Base-by-base conservation (phyloP, 2,113 vertebrate species). In the Colaptes auratus region DNA sequence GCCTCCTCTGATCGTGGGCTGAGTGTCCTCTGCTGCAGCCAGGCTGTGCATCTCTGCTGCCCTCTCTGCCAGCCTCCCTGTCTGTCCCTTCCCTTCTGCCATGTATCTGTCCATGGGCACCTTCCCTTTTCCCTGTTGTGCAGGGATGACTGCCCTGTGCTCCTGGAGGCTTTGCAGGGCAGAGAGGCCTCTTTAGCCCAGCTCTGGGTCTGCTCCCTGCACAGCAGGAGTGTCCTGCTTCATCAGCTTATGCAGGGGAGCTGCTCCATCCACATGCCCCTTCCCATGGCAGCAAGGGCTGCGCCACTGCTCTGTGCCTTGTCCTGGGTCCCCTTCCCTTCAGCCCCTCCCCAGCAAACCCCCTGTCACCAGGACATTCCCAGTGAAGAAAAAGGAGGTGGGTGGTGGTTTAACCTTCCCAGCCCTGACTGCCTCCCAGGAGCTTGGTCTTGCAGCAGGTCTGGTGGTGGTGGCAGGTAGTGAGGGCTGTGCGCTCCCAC, bases 1-100 rank as follows among this genome's bases (percentile, higher is more conserved):
- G 24, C 61, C 39, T 75, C 1, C 1, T 60, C 39, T 63, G 52
- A 27, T 53, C 14, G 0, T 0, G 0, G 55, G 30, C 17, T 56
- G n/a, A 50, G 12, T 1, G 2, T 59, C 39, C 55, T 46, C 36
- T 86, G 79, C 71, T 61, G 1, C 55, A 53, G 44, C 82, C 70
- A 35, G 46, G 36, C 65, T 59, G 16, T 46, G 10, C 53, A 9
- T n/a, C 48, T 79, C 74, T 28, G 46, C 72, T 88, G n/a, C 44
- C 31, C 21, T 20, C 14, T 58, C 1, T 1, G 27, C 58, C 55
- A 56, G 16, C 20, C 23, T 28, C 33, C n/a, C 1, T 56, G 0
- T 7, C n/a, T 21, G 42, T 33, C 65, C 55, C 30, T 53, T 72
- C 82, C 50, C 64, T 73, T 70, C 72, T 60, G 53, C 39, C 17